phyloP scores from a whole-genome alignment of 2,888 invertebrate species.

The Erebia epiphron region DNA sequence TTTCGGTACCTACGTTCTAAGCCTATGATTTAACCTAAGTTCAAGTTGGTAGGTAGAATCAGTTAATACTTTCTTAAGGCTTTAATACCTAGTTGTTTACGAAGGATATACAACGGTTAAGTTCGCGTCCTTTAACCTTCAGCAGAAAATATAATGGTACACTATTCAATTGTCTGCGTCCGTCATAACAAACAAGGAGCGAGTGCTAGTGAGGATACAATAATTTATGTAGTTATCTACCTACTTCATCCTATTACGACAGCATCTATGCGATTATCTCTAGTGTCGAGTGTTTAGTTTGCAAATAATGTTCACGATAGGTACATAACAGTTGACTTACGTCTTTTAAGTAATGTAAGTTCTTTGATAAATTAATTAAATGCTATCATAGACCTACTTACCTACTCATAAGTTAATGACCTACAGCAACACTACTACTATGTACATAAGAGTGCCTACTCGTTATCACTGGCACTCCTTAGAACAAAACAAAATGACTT shows the following conservation, averaged over 20 bases:
- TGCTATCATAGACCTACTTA: not conserved
- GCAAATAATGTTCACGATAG: constrained; percentile 14
- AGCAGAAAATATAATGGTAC: constrained; percentile 46
- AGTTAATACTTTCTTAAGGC: not conserved
- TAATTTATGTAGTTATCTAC: constrained; percentile 45
- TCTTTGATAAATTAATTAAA: too few relatives aligned
- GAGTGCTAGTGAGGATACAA: constrained; percentile 53
- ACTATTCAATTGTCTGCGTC: constrained; percentile 66
- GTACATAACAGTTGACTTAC: constrained; percentile 15
- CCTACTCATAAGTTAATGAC: not conserved
- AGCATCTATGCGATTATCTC: constrained; percentile 33
- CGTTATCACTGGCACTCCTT: not conserved
- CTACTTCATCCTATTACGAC: constrained; percentile 42
- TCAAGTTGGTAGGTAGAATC: too few relatives aligned
- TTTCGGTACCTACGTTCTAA: too few relatives aligned
- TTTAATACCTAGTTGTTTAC: not conserved
- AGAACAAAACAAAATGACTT: too few relatives aligned
- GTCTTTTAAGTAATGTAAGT: not conserved
- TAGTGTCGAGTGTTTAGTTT: constrained; percentile 40
- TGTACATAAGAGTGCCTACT: not conserved
- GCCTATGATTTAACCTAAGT: too few relatives aligned
- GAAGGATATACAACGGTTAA: not conserved
- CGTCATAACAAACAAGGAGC: constrained; percentile 59
- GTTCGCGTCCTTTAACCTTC: constrained; percentile 37
- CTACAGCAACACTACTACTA: not conserved